Base-by-base conservation (phyloP, 2,113 vertebrate genomes). In the Xiphias gladius region DNA sequence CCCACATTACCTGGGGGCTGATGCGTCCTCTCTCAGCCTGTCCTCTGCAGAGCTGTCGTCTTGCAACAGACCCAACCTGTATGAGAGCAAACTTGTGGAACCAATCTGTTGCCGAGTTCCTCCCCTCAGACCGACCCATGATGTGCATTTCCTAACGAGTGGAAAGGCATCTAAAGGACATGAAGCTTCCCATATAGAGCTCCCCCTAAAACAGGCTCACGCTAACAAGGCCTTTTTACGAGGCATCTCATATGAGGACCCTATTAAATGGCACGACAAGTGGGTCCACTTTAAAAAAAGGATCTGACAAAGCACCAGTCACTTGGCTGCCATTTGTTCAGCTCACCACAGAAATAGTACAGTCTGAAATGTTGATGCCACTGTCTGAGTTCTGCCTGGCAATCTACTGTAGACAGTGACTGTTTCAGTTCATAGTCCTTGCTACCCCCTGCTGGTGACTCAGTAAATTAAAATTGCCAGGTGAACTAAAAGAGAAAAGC, bases 381-480 rank as follows among this genome's bases (percentile, higher is more conserved):
- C 41, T 65, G 61, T 59, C 55, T 75, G 69, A 43, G 59, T 43
- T 55, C 13, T 69, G 41, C 41, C 65, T 66, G n/a, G 41, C 37
- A 28, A 9, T 11, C 28, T 7, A 17, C 20, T n/a, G 61, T 13
- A 58, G 4, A 55, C 2, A 2, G 5, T 5, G 20, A 58, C 24
- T 5, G 52, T 32, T 61, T 82, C 12, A 46, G 10, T 1, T 55
- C n/a, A 13, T 7, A 69, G 64, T 55, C 4, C 1, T 48, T 88
- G 76, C 85, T 86, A 54, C 90, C 89, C 65, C 79, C 93, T 91
- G 64, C 64, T 95, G 95, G 81, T 61, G 46, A 9, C 1, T 3
- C 0, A 5, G 16, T 64, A 12, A 61, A 57, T 2, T 37, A 2
- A 46, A 76, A 28, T 57, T 7, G 7, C 20, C 37, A 32, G 12